Conservation (phyloP, 2,888 invertebrate genomes). For the Xiphydria camelus region DNA sequence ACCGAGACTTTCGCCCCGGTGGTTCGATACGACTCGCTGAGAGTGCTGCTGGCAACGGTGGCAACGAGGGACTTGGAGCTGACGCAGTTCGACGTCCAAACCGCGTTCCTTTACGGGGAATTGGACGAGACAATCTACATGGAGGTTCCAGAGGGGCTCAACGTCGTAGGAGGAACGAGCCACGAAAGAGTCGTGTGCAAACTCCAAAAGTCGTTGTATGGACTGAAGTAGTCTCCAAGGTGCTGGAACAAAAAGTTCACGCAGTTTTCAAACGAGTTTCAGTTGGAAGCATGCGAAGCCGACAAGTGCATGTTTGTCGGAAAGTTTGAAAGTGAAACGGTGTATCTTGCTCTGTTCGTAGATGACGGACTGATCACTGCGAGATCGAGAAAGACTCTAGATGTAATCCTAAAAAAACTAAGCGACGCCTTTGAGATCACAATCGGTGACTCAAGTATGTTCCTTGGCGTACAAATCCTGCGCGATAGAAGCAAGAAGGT, state of each 20-base stretch:
- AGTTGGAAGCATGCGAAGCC: not conserved
- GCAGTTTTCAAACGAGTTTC: conserved; percentile 1
- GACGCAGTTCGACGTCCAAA: conserved; percentile 11
- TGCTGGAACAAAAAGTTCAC: conserved; percentile 4
- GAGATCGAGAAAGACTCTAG: not conserved
- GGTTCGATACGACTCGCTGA: conserved; percentile 21
- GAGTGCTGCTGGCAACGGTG: conserved; percentile 19
- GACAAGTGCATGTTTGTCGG: conserved; percentile 1
- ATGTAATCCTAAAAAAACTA: not conserved
- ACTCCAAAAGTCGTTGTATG: conserved; percentile 5
- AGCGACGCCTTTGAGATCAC: not conserved
- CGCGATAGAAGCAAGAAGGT: not conserved
- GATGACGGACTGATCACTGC: conserved; percentile 4
- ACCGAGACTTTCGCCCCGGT: conserved; percentile 20
- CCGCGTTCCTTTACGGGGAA: conserved; percentile 10
- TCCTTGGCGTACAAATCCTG: conserved; percentile 1
- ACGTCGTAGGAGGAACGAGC: no score
- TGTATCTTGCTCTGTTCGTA: conserved; percentile 2
- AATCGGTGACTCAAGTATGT: not conserved
- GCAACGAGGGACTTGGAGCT: conserved; percentile 18
- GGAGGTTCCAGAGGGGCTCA: conserved; percentile 16
- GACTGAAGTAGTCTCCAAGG: conserved; percentile 1
- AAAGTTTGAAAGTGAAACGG: not conserved
- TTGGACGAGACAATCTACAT: conserved; percentile 17
- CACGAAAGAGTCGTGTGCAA: no score